Percentiles rank a stretch among this genome's conserved stretches.
phyloP scores from a whole-genome alignment of 2,888 invertebrate genomes.

The Choreutis nemorana region DNA sequence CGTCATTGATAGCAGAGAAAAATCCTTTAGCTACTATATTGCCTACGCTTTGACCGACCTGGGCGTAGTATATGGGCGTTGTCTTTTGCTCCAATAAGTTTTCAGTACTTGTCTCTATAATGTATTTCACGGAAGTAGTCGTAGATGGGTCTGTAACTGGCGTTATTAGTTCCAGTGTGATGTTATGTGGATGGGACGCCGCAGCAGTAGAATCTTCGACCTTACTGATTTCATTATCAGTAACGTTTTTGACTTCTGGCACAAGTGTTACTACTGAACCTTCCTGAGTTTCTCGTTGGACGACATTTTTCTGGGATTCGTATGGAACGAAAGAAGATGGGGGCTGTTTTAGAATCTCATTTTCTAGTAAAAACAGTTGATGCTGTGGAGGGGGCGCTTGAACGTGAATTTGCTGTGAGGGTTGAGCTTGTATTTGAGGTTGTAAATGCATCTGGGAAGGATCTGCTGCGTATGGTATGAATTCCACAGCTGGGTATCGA shows the following conservation, averaged over 20 bases:
- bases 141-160: slow-evolving; percentile 32
- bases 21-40: slow-evolving; percentile 45
- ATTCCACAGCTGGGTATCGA: slow-evolving; percentile 44
- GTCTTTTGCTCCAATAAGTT: slow-evolving; percentile 10
- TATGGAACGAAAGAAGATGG: slow-evolving; percentile 24
- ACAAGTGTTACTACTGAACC: slow-evolving; percentile 30
- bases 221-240: slow-evolving; percentile 20
- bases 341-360: slow-evolving; percentile 28
- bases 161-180: slow-evolving; percentile 25
- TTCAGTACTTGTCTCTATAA: slow-evolving; percentile 30
- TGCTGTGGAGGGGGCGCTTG: slow-evolving; percentile 9
- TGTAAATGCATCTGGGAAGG: slow-evolving; percentile 16
- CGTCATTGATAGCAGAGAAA: slow-evolving; percentile 69
- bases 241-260: slow-evolving; percentile 32
- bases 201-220: slow-evolving; percentile 21
- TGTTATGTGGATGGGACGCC: slow-evolving; percentile 23
- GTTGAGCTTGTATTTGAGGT: slow-evolving; percentile 21
- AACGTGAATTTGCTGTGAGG: slow-evolving; percentile 12
- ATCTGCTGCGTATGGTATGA: slow-evolving; percentile 47
- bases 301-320: slow-evolving; percentile 33
- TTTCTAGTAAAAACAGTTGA: slow-evolving; percentile 32
- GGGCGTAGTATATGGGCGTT: slow-evolving; percentile 53
- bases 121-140: slow-evolving; percentile 36
- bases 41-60: slow-evolving; percentile 46
- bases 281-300: slow-evolving; percentile 48